Percentiles rank a stretch among this genome's conserved stretches.
phyloP scores from a whole-genome alignment of 2,113 vertebrate species.

The Labeo catla region DNA sequence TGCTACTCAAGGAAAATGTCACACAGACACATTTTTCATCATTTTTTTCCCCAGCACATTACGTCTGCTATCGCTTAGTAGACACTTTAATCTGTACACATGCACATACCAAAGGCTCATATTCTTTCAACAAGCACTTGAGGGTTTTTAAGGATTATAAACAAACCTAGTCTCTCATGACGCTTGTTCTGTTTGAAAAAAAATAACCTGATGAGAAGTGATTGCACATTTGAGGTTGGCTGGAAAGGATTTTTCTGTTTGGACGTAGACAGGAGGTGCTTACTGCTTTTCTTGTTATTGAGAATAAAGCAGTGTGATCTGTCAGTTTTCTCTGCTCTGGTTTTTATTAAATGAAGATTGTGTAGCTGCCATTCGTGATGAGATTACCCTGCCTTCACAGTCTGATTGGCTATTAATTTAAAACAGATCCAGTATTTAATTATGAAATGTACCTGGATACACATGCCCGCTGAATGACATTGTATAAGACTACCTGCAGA shows the following conservation, averaged over 20 bases:
- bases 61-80: background rate
- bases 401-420: background rate
- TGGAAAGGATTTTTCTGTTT: background rate
- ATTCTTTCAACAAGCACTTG: constrained; percentile 4
- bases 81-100: background rate
- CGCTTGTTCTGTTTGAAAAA: background rate
- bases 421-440: background rate
- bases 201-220: background rate
- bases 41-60: background rate
- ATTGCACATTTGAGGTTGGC: background rate
- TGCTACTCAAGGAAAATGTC: background rate
- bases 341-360: background rate
- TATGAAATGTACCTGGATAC: background rate
- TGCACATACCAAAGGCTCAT: background rate
- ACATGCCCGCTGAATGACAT: background rate
- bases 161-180: background rate
- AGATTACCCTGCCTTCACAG: background rate
- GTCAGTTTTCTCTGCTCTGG: constrained; percentile 4
- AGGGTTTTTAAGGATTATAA: background rate
- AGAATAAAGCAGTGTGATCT: background rate
- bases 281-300: background rate
- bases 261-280: background rate
- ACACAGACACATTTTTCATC: background rate
- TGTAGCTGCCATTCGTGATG: background rate
- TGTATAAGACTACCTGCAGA: background rate